Base-by-base conservation (phyloP, 2,797 vertebrate genomes). In the Notoglanidium macrostoma region DNA sequence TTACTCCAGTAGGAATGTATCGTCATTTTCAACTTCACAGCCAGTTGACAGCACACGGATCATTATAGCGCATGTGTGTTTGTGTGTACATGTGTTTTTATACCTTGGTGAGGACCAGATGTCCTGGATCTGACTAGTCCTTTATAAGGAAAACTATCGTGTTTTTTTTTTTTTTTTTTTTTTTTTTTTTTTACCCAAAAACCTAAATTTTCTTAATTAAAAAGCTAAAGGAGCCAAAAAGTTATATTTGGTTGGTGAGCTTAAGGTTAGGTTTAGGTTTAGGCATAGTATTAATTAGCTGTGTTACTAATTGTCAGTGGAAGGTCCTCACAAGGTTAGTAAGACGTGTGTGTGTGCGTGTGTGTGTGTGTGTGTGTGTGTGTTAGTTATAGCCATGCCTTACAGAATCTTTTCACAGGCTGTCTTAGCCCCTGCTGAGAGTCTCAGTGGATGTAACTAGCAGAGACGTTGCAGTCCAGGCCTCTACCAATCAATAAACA, bases 401-500 rank as follows among this genome's bases (percentile, higher is more conserved):
- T 74, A 72, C 23, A 65, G 85, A 84, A 84, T 59, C 46, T 12
- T 82, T 81, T 74, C 57, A 83, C 67, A 46, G 44, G 51, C 76
- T 82, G 84, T 83, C 78, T 86, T 84, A 57, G 85, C 57, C 67
- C 49, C 84, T 61, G n/a, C 65, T 67, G 85, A 23, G 72, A 89
- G 76, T 86, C 89, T 89, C 86, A 26, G 32, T 73, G 85, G 85
- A 86, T 77, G 84, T 77, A 77, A 77, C 84, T 79, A 73, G 54
- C 78, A 55, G 70, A 76, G 72, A 85, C 76, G 63, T n/a, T 65
- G 79, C 70, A 57, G 74, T 83, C 83, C 5, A 29, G 80, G 78
- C 54, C 85, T 84, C 63, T 79, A 83, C 72, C 88, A 65, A 89
- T 90, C 90, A 88, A 89, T 90, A 90, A 81, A 87, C 88, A 88